Evolutionary conservation across 2,888 invertebrate species (phyloP), one percentile per base, ranked within the genome.

Genomic region (Dorcus hopei): DNA sequence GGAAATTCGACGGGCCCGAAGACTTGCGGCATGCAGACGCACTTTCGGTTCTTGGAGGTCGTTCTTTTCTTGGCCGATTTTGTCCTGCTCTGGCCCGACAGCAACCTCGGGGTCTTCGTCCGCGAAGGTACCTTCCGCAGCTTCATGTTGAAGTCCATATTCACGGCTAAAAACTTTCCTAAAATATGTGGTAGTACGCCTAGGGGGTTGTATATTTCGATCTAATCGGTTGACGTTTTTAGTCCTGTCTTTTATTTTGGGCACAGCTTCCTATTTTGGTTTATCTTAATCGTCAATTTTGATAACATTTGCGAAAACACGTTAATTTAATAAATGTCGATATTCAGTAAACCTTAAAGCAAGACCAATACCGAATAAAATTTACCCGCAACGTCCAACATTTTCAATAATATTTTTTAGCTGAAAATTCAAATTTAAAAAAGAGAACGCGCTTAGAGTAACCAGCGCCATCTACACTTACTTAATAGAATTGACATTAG

Each of bases 1-100:
- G 87, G 87, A 74, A 87, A 87, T 73, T 87, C 85, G 62, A 84
- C 82, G 64, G 83, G 78, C 63, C 83, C 82, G 72, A 81, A 81
- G 76, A 82, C 81, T 76, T 82, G 82, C 65, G 85, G 83, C 61
- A 83, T 79, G 74, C 86, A 86, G 68, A 84, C 82, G 77, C 85
- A 86, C 80, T 82, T 85, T 70, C 81, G 59, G 26, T 58, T 59
- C 54, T 66, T 65, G 47, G 61, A 57, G 11, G 59, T 57, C 7
- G 77, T 76, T 79, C 80, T 61, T 58, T 58, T 64, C 56, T 52
- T 59, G 11, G 39, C 52, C 26, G 53, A 38, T 59, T 58, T 61
- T 49, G 49, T 60, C 52, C 54, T 61, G n/a, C 42, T 47, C 39
- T 53, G 60, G 38, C 41, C 47, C 33, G 65, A 26, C 9, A 61